These are phyloP conservation scores for Amphiprion ocellaris DNA, from an alignment of 2,113 vertebrate genomes.

Conservation along the genomic window DNA sequence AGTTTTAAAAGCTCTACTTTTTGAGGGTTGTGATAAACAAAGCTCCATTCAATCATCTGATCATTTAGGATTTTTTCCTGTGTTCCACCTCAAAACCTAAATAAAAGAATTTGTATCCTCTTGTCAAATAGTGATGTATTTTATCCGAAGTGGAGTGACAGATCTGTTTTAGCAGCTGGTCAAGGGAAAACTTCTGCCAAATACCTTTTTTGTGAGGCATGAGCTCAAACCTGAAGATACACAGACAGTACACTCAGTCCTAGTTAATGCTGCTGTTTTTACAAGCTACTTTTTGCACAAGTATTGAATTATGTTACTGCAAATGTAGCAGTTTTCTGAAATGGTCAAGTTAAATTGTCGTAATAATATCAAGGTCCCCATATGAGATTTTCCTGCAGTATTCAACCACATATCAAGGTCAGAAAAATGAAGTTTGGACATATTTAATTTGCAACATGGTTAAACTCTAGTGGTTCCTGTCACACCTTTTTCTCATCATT, in stretches of 20 bases:
- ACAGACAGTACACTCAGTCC: neutral
- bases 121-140: slow-evolving; percentile 33
- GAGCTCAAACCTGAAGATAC: slow-evolving; percentile 14
- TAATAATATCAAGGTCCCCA: neutral
- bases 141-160: slow-evolving; percentile 23
- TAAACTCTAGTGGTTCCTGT: neutral
- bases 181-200: slow-evolving; percentile 27
- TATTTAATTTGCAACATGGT: neutral
- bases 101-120: slow-evolving; percentile 36
- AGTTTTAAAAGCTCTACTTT: slow-evolving; percentile 10
- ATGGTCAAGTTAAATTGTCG: neutral
- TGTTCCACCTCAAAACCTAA: slow-evolving; percentile 6
- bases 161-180: slow-evolving; percentile 48
- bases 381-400: neutral
- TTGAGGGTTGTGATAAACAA: slow-evolving; percentile 5
- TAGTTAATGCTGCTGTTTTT: slow-evolving; percentile 12
- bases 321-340: neutral
- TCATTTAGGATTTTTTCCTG: slow-evolving; percentile 1
- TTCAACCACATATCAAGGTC: neutral
- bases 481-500: neutral
- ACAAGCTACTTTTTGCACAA: neutral
- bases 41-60: neutral
- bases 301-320: neutral
- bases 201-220: slow-evolving; percentile 29
- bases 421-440: neutral